These are phyloP conservation scores for Megamerina dolium DNA, from an alignment of 2,888 invertebrate genomes.

Conservation along the genomic window DNA sequence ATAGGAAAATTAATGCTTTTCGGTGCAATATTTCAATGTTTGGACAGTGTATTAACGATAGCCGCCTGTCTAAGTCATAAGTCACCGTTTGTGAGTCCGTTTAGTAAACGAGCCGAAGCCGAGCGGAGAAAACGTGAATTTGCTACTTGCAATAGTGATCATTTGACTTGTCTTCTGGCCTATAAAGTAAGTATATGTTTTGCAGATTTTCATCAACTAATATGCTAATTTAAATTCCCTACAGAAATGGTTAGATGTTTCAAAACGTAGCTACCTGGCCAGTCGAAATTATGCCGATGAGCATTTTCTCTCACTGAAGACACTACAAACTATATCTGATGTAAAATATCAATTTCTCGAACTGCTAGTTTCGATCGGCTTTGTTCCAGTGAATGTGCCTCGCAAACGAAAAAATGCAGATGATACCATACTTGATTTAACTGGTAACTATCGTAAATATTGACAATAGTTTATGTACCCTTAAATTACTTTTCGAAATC, in stretches of 20 bases:
- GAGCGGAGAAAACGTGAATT: slow-evolving; percentile 70
- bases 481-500: too few species aligned
- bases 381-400: slow-evolving; percentile 64
- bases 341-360: slow-evolving; percentile 79
- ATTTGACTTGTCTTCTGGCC: slow-evolving; percentile 76
- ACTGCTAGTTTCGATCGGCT: slow-evolving; percentile 69
- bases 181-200: slow-evolving; percentile 59
- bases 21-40: slow-evolving; percentile 84
- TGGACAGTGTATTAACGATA: slow-evolving; percentile 87
- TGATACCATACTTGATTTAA: slow-evolving; percentile 62
- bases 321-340: slow-evolving; percentile 77
- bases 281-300: slow-evolving; percentile 74
- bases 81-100: slow-evolving; percentile 70
- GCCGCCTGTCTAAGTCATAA: slow-evolving; percentile 78
- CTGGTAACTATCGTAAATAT: slow-evolving; percentile 48
- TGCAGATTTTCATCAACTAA: not conserved
- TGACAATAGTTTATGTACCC: too few species aligned
- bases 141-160: slow-evolving; percentile 77
- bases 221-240: slow-evolving; percentile 13
- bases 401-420: slow-evolving; percentile 42
- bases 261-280: slow-evolving; percentile 61
- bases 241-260: slow-evolving; percentile 73
- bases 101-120: slow-evolving; percentile 65
- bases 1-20: slow-evolving; percentile 90
- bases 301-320: slow-evolving; percentile 76